Base-by-base conservation (phyloP, 2,888 invertebrate genomes). In the Pherbina coryleti region DNA sequence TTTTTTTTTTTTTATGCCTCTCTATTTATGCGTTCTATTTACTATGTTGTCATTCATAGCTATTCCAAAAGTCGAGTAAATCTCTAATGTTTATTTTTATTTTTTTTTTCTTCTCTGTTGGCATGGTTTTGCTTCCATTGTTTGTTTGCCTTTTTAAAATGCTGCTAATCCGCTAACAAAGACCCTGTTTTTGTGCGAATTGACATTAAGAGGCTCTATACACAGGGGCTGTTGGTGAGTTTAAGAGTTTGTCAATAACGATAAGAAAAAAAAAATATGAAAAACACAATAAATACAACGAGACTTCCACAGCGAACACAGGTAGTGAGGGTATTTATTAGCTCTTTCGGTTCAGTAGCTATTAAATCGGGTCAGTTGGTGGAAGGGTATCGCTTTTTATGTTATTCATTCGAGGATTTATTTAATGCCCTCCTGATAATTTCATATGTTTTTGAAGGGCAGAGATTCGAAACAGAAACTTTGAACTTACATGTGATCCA, bases 111-210 rank as follows among this genome's bases (percentile, higher is more conserved):
- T 55, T 19, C 7, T 62, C 0, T 34, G 28, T 34, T 34, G 5
- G 17, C 37, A 11, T 31, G 17, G 22, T 60, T 67, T 67, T 67
- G 8, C 8, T 11, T 67, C 11, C 49, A 4, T 14, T 25, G 28
- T 67, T 67, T 67, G 19, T 67, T 67, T 49, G n/a, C 22, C 22
- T 44, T 44, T 67, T 37, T 67, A 44, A 60, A 60, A 22, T 17
- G 28, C 28, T 60, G 60, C 28, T 28, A 60, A 60, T 60, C 60
- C 28, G 25, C 28, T 25, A 22, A 60, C 60, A 60, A 60, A 22
- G 28, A 60, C 25, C 11, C 9, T 19, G 22, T 57, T 60, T 25
- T 60, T 60, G 60, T 60, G 60, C 60, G 28, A 60, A 60, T 60
- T 60, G 60, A 60, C 60, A 60, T 22, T 25, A 60, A 60, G 60